Base-by-base conservation (phyloP, 1,140 invertebrate species). In the Drosophila nikananu region DNA sequence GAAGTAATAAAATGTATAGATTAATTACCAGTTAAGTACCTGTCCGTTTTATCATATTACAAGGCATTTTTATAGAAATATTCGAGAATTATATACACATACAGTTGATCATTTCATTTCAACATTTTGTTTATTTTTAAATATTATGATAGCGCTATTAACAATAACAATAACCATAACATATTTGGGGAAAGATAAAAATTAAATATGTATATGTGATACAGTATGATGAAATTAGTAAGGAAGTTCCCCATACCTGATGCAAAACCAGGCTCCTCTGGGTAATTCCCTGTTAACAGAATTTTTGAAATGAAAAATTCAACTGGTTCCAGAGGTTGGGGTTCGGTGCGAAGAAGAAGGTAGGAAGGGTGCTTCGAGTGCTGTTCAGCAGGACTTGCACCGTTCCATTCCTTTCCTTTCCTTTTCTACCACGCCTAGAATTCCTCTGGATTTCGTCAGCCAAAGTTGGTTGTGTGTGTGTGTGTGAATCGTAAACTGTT, bases 381-480 rank as follows among this genome's bases (percentile, higher is more conserved):
- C 32, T 12, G 35, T 37, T 37, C 21, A 8, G n/a, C 51, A 54
- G 51, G 51, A 54, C 52, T 55, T 23, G 32, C 54, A 57, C 21
- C 21, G 35, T 57, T 57, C 54, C 54, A 57, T 57, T 54, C n/a
- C 13, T n/a, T 54, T 57, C 32, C 30, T 39, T 55, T 55, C 41
- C 30, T 46, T 55, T 63, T 39, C 48, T 57, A 44, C 77, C 67
- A 60, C 67, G 77, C 77, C 75, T 70, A 41, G 30, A 58, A 57
- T 57, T 77, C 39, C 61, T 39, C 13, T 32, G 46, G 46, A 68
- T 74, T 74, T 74, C 68, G 55, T 74, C 71, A 74, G 68, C 55
- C 37, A 35, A 68, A 9, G 63, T 52, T 41, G 30, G 30, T 8
- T 30, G 30, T 30, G 30, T 30, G 30, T 30, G 17, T 17, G 17